Conservation (phyloP, 2,797 vertebrate species). For the Protonibea diacanthus region DNA sequence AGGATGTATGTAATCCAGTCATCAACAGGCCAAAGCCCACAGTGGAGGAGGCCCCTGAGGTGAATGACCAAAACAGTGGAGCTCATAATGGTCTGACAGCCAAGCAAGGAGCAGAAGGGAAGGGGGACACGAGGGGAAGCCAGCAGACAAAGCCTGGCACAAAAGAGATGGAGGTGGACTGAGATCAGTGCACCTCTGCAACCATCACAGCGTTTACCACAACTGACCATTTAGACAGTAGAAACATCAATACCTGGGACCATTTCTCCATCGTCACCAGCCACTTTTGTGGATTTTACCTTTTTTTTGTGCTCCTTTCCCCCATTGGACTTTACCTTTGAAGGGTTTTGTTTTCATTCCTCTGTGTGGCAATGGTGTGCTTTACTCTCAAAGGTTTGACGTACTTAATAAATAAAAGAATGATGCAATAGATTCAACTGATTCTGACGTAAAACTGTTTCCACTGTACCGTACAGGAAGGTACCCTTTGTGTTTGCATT, state of each 20-base stretch:
- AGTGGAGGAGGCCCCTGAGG: conserved; percentile 85
- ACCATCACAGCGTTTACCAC: conserved; percentile 45
- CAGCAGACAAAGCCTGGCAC: conserved; percentile 87
- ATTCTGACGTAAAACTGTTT: conserved; percentile 67
- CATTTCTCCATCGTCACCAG: conserved; percentile 68
- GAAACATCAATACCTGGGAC: conserved; percentile 65
- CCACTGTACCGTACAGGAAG: conserved; percentile 53
- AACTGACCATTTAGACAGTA: conserved; percentile 63
- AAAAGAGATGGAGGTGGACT: conserved; percentile 96
- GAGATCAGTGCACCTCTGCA: conserved; percentile 74
- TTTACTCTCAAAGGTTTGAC: conserved; percentile 70
- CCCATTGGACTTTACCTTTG: conserved; percentile 63
- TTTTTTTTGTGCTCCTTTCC: conserved; percentile 46
- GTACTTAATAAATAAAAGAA: conserved; percentile 70
- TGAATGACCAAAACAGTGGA: conserved; percentile 81
- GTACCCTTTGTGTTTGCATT: conserved; percentile 64
- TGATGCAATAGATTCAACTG: conserved; percentile 72
- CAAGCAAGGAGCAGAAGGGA: conserved; percentile 81
- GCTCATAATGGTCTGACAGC: conserved; percentile 88
- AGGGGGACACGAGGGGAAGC: conserved; percentile 84
- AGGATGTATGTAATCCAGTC: conserved; percentile 89
- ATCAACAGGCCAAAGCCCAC: conserved; percentile 91
- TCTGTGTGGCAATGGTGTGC: conserved; percentile 73
- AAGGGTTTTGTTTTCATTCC: conserved; percentile 57
- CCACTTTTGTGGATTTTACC: conserved; percentile 61